Evolutionary conservation across 1,140 invertebrate species (phyloP), one percentile per base, ranked within the genome.

Genomic region (Battus philenor): DNA sequence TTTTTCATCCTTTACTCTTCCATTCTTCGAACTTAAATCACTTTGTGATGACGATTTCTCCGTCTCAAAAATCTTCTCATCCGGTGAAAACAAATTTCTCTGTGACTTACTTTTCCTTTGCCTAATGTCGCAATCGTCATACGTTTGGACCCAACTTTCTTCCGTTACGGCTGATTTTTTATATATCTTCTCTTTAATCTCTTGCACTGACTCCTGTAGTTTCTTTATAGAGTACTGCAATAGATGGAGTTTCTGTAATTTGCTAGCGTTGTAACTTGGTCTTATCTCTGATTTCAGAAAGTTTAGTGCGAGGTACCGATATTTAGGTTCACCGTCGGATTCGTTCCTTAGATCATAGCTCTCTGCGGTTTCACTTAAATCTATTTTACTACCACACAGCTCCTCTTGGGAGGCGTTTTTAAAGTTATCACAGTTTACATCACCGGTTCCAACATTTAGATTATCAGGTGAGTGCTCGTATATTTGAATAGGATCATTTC

Each of bases 191-290:
- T 86, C 78, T 38, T 86, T 86, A 15, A 86, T 77, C 16, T 85
- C 78, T 26, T 83, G 75, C 0, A 87, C 84, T 0, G 76, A 69
- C n/a, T 87, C 84, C 26, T 82, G 75, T 1, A 57, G 57, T 36
- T 86, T 86, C 64, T 86, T 86, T 31, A 87, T 87, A 0, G 80
- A 78, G 54, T 86, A 87, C 50, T 87, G 86, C 1, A 87, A 46
- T 6, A 84, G 58, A 61, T 87, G 86, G 2, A 87, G 44, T 26
- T 71, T 83, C 33, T 83, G 87, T 3, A 97, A 74, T 53, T 93
- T 93, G 10, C 89, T 90, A 5, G 94, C 87, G 10, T 90, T 92
- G 64, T 95, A 96, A 67, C 93, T 94, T 1, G 88, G 88, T 33
- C 90, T 88, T 27, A 94, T 87, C 66, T 94, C 91, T 1, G 81